Conservation (phyloP, 2,113 vertebrate genomes). For the Haplotaxodon microlepis region DNA sequence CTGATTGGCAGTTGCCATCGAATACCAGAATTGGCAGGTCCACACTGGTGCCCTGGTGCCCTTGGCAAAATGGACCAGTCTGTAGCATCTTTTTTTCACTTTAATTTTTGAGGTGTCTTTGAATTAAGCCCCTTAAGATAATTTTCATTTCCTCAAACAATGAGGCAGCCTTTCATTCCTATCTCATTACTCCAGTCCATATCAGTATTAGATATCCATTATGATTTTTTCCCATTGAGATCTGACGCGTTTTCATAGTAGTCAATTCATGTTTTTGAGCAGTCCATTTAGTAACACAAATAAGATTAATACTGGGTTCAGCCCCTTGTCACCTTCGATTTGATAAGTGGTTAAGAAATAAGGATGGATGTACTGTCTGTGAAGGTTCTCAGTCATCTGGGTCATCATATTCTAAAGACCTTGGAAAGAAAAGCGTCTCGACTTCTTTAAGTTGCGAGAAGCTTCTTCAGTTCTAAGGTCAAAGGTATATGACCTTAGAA, state of each 20-base stretch:
- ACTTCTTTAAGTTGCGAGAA: accelerated
- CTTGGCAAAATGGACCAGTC: background rate
- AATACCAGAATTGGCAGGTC: background rate
- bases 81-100: background rate
- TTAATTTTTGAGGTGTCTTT: accelerated
- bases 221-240: background rate
- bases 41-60: background rate
- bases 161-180: background rate
- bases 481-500: background rate
- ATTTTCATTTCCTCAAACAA: background rate
- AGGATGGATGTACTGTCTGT: background rate
- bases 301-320: background rate
- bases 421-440: accelerated
- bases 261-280: background rate
- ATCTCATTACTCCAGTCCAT: background rate
- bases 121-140: background rate
- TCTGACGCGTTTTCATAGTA: accelerated
- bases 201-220: background rate
- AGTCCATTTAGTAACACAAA: background rate
- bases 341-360: background rate
- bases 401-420: background rate
- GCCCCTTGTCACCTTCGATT: background rate
- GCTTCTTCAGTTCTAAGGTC: background rate
- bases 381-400: background rate
- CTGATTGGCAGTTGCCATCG: background rate